Conservation (phyloP, 2,113 vertebrate species). For the Etia nguti region DNA sequence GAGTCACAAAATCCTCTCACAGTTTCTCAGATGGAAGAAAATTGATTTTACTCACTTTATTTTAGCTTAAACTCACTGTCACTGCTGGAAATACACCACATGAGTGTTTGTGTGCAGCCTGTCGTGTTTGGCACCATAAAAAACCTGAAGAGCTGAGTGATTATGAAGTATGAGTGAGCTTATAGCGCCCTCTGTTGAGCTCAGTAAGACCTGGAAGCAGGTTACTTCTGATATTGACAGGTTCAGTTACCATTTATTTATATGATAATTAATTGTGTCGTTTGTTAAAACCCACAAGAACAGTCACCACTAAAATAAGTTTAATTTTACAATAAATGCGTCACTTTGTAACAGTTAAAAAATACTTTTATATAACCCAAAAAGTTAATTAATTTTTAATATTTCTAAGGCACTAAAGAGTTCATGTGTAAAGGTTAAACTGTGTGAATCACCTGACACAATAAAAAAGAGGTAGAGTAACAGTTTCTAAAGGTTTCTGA, state of each 20-base stretch:
- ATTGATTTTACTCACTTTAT: neutral
- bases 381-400: neutral
- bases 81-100: accelerated
- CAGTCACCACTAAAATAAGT: accelerated
- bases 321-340: accelerated
- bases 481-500: neutral
- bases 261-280: neutral
- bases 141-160: accelerated
- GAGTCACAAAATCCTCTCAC: neutral
- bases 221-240: accelerated
- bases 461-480: neutral
- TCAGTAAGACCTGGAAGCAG: neutral
- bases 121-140: too few relatives aligned
- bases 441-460: neutral
- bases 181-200: neutral
- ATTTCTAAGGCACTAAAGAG: accelerated
- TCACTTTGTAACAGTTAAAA: neutral
- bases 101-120: neutral
- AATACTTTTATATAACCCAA: neutral
- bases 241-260: neutral
- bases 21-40: accelerated
- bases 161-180: neutral
- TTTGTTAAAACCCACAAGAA: neutral
- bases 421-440: accelerated
- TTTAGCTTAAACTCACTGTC: accelerated